Conservation (phyloP, 92 coral and sea anemone species). For the Nematostella vectensis region DNA sequence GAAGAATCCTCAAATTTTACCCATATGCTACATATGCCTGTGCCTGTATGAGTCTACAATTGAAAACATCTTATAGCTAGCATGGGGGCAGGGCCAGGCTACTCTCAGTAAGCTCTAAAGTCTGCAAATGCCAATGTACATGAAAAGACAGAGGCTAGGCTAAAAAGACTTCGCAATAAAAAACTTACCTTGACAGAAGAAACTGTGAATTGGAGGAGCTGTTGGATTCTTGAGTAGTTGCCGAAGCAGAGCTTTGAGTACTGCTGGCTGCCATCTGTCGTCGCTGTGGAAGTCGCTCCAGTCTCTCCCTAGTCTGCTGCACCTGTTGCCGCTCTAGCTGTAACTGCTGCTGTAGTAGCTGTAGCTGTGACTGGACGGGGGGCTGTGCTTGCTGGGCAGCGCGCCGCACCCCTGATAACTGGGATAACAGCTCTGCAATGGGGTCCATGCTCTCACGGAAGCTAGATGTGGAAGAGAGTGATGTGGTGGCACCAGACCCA, state of each 20-base stretch:
- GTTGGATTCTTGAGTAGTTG: slow-evolving; percentile 58
- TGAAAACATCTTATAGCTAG: no score
- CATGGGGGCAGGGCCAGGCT: no score
- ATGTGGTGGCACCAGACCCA: slow-evolving; percentile 40
- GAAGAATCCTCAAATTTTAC: no score
- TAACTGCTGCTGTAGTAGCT: slow-evolving; percentile 85
- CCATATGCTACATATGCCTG: no score
- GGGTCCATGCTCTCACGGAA: slow-evolving; percentile 97
- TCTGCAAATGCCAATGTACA: no score
- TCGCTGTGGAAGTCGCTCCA: slow-evolving; percentile 88
- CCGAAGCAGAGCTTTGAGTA: slow-evolving; percentile 27
- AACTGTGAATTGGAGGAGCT: slow-evolving; percentile 61
- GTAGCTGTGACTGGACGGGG: slow-evolving; percentile 95
- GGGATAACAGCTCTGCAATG: slow-evolving; percentile 91
- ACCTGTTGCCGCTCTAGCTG: slow-evolving; percentile 96
- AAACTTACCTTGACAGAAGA: slow-evolving; percentile 76
- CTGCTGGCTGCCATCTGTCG: slow-evolving; percentile 71
- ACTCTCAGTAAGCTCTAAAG: no score
- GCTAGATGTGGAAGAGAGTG: slow-evolving; percentile 61
- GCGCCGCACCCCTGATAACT: slow-evolving; percentile 93
- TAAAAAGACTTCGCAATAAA: no score
- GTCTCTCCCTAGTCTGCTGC: slow-evolving; percentile 92
- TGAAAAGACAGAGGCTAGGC: no score
- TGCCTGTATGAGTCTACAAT: no score
- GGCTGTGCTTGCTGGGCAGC: slow-evolving; percentile 96